Base-by-base conservation (phyloP, 2,797 vertebrate species). In the Argyrosomus regius region DNA sequence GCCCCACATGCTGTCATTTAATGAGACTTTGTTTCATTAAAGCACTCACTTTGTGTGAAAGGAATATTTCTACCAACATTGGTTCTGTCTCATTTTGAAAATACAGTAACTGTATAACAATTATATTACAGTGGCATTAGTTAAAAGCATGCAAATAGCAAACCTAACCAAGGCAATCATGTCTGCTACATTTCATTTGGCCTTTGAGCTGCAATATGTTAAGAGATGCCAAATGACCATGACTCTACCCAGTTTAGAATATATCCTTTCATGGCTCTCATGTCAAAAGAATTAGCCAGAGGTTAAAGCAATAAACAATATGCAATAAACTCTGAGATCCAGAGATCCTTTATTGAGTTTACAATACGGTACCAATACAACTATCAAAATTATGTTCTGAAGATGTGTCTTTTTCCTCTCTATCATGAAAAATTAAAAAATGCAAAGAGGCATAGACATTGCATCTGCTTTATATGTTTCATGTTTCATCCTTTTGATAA, bases 21-120 rank as follows among this genome's bases (percentile, higher is more conserved):
- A 13, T 59, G 6, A 67, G 48, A 53, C 49, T 70, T 60, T 71
- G 49, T 77, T 69, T 62, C 68, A 75, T 71, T 48, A 28, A 48
- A 24, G 46, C 16, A 22, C 9, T 49, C 35, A 28, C 9, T 60
- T n/a, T 62, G 31, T 60, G 31, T 20, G 49, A 59, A 39, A 68
- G 2, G 11, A 71, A 56, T 56, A 75, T 20, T 75, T 6, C n/a
- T n/a, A 22, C 28, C 13, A 70, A 39, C 53, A 20, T 8, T 6
- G n/a, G 35, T 43, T 53, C 20, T 54, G 28, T 73, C 39, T 74
- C 18, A 75, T 50, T 79, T 72, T 28, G 7, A 18, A 72, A 70
- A 57, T 45, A 63, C 22, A 58, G 39, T 48, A 75, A 78, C 39
- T 43, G 39, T 20, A n/a, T 46, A 46, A 67, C 13, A 78, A 16